Evolutionary conservation across 2,888 invertebrate genomes (phyloP).

Genomic region (Alentia gelatinosa): DNA sequence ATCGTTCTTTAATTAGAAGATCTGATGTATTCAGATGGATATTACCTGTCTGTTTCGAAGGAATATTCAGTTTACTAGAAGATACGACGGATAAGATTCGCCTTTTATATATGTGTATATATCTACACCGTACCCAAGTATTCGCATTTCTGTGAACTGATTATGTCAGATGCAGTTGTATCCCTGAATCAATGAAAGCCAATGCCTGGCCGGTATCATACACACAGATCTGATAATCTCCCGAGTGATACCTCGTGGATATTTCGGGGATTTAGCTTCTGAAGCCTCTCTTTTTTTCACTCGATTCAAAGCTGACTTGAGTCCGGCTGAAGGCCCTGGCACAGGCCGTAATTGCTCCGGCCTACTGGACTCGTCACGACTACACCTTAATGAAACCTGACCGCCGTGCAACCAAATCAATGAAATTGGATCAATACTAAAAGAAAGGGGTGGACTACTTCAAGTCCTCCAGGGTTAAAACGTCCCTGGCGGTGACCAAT

Average conservation of each 20-base stretch:
- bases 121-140: too few species aligned
- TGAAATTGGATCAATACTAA: slow-evolving; percentile 9
- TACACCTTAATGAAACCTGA: background rate
- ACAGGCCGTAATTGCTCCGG: background rate
- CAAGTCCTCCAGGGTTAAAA: slow-evolving; percentile 3
- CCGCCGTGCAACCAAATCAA: background rate
- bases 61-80: background rate
- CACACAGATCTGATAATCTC: too few species aligned
- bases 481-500: slow-evolving; percentile 24
- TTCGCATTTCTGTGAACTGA: background rate
- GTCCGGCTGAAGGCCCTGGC: background rate
- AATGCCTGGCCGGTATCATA: too few species aligned
- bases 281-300: too few species aligned
- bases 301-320: too few species aligned
- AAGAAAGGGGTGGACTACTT: background rate
- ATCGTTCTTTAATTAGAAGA: background rate
- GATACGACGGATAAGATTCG: background rate
- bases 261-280: too few species aligned
- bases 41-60: background rate
- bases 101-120: too few species aligned
- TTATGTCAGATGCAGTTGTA: background rate
- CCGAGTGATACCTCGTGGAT: too few species aligned
- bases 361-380: background rate
- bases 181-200: too few species aligned
- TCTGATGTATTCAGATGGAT: background rate